Evolutionary conservation across 2,888 invertebrate species (phyloP), one percentile per base, ranked within the genome.

Genomic region (Biston betularia): DNA sequence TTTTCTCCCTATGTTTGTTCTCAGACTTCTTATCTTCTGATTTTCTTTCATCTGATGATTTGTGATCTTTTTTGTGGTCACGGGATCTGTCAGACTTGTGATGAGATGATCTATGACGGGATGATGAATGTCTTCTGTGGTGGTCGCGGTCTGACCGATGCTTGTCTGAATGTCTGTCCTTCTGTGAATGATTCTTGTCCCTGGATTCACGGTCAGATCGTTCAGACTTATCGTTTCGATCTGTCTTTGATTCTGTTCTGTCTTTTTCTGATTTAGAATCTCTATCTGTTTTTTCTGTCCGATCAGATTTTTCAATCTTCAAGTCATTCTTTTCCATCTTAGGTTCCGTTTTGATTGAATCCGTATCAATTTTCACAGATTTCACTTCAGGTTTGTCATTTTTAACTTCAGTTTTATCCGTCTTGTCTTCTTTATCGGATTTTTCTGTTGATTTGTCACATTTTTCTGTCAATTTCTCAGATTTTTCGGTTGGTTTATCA

Each of bases 61-160:
- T 86, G 64, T 87, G 87, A 0, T 89, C 89, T 52, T 84, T 88
- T 68, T 85, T 88, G 45, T 86, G 85, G 4, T 90, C 89, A 61
- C 81, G 78, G 0, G 78, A 80, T 10, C 86, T 76, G 50, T 87
- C 84, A 81, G 65, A 65, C 33, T 65, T 65, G 66, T 71, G 67
- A 11, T 75, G 82, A 7, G 86, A 82, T 0, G 89, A 91, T 66
- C 87, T 89, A 78, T 91, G 91, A 9, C 81, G 81, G 0, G 90
- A 86, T 0, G 92, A 89, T 0, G 91, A 91, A 48, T 90, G 90
- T 14, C 89, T 79, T 44, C 89, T 74, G 66, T 89, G 90, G 24
- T 90, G 84, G 15, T 80, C 78, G 0, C 70, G 63, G 11, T 75
- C 75, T 0, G 73, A 75, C 59, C 80, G 72, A 54, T 82, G 78